These are phyloP conservation scores for Dioctria rufipes DNA, from an alignment of 2,888 invertebrate genomes.

Conservation along the genomic window DNA sequence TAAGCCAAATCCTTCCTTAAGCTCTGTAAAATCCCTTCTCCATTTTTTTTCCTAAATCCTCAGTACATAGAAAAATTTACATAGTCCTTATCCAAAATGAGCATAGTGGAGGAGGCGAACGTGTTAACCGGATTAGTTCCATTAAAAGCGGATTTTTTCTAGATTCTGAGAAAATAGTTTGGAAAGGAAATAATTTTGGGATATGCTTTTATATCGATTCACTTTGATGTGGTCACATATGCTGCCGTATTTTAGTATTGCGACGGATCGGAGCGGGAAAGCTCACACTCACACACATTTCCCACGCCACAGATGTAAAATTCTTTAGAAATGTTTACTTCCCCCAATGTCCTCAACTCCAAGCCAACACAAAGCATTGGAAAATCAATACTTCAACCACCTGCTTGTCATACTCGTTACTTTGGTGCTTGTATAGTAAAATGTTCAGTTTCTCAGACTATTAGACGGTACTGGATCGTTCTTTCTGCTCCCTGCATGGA, in stretches of 20 bases:
- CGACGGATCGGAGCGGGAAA: background rate
- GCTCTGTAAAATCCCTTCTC: background rate
- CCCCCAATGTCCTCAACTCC: background rate
- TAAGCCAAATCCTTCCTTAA: too few species aligned
- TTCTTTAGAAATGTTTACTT: background rate
- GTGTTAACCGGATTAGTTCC: constrained; percentile 15
- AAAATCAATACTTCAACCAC: constrained; percentile 46
- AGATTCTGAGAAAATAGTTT: background rate
- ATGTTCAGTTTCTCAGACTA: background rate
- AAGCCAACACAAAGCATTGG: background rate
- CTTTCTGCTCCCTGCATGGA: background rate
- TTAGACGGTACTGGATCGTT: background rate
- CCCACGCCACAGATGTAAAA: background rate
- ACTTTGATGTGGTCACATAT: background rate
- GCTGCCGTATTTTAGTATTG: background rate
- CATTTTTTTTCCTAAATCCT: background rate
- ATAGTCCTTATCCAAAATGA: background rate
- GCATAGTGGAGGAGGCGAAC: background rate
- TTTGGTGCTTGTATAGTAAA: constrained; percentile 12
- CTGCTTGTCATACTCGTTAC: constrained; percentile 33
- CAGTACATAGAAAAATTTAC: background rate
- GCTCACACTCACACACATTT: background rate
- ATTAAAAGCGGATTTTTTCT: constrained; percentile 33
- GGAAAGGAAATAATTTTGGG: background rate
- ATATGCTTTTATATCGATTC: background rate